Base-by-base conservation (phyloP, 2,113 vertebrate genomes). In the Columba janthina region DNA sequence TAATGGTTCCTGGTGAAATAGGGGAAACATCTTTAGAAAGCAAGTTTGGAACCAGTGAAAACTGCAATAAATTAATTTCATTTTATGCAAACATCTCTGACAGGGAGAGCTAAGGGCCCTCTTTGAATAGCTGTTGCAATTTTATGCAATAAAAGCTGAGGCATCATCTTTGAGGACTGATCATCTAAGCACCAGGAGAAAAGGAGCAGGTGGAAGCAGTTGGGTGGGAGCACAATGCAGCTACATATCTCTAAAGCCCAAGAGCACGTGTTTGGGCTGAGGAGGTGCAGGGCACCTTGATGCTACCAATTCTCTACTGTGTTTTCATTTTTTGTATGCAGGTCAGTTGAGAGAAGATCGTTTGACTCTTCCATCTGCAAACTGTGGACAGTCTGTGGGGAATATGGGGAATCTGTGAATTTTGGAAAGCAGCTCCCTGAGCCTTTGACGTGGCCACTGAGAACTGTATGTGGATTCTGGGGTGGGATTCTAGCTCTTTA, bases 1-100 rank as follows among this genome's bases (percentile, higher is more conserved):
- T 69, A 90, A 70, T 74, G 50, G 64, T 44, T 96, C 64, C 77
- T 94, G 85, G 70, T 90, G 93, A 94, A 96, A 93, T 46, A 69
- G 22, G 29, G 69, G 38, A 75, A 88, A 58, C 46, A 80, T 93
- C 82, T 86, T 85, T 85, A 86, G 85, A 90, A 77, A 81, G 80
- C 66, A 90, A 92, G 76, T 79, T 93, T 93, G 86, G 86, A 82
- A 89, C 70, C 61, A 58, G n/a, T 72, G 82, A 94, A 87, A 87
- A 82, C 54, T 92, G 77, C 86, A 89, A 54, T 92, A 66, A 92
- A 94, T 79, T 91, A 72, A 72, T 65, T 81, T 88, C 10, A 36
- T 88, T 94, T 95, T 87, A 67, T 88, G 75, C 36, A 38, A 73
- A 46, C 15, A 29, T 90, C 28, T 80, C 15, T 1, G 24, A 46